Evolutionary conservation across 2,888 invertebrate genomes (phyloP).

Genomic region (Mongoloraphidia duomilia): DNA sequence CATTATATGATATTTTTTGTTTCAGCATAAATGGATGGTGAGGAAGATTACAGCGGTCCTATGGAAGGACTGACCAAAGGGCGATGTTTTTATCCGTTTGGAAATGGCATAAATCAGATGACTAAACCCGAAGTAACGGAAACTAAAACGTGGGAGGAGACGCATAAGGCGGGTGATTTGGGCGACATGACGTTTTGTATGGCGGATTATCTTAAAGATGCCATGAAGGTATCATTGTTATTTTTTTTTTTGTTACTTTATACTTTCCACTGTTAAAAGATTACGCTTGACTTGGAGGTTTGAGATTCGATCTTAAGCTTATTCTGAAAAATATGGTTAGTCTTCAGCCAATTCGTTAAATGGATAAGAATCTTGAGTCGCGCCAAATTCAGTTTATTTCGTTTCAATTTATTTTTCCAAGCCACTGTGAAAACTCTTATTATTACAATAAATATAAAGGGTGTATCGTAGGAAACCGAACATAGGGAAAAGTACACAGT

Average conservation of each 20-base stretch:
- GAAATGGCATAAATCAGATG: conserved; percentile 6
- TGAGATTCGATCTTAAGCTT: conserved; percentile 2
- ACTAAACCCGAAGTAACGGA: conserved; percentile 2
- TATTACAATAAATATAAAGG: too few relatives aligned
- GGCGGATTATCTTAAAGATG: conserved; percentile 71
- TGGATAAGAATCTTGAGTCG: too few relatives aligned
- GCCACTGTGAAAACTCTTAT: too few relatives aligned
- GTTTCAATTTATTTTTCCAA: conserved; percentile 1
- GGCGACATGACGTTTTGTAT: conserved; percentile 77
- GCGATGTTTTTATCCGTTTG: conserved; percentile 5
- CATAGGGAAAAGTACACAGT: too few relatives aligned
- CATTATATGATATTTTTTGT: too few relatives aligned
- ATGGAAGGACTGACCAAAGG: not conserved
- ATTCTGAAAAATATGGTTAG: too few relatives aligned
- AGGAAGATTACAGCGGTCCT: not conserved
- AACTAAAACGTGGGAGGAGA: conserved; percentile 14
- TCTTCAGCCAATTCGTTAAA: too few relatives aligned
- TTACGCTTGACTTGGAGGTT: not conserved
- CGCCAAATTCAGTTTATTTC: not conserved
- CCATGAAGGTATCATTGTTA: conserved; percentile 51
- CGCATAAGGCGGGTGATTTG: conserved; percentile 37
- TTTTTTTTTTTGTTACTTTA: not conserved
- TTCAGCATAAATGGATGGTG: too few relatives aligned
- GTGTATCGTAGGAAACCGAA: too few relatives aligned
- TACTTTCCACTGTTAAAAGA: not conserved